Conservation (phyloP, 2,888 invertebrate species). For the Taenaris catops region DNA sequence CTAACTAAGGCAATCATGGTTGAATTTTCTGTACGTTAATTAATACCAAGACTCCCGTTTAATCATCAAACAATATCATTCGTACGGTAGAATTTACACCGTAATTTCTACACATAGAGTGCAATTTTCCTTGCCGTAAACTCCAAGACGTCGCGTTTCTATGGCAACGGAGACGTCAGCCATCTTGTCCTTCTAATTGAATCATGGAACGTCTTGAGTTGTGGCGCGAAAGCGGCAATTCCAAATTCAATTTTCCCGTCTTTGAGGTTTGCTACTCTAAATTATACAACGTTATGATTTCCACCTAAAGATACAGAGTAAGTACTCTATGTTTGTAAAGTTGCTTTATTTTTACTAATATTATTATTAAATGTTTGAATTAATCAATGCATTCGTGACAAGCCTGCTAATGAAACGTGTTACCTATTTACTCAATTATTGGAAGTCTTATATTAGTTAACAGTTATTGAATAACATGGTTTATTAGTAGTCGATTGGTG, state of each 20-base stretch:
- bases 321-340: conserved; percentile 1
- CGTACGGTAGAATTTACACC: conserved; percentile 22
- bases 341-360: too few relatives aligned
- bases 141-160: conserved; percentile 48
- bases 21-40: too few relatives aligned
- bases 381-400: too few relatives aligned
- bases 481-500: too few relatives aligned
- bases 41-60: conserved; percentile 9
- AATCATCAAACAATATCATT: conserved; percentile 15
- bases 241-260: conserved; percentile 52
- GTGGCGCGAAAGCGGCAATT: conserved; percentile 57
- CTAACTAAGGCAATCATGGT: too few relatives aligned
- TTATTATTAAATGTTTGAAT: too few relatives aligned
- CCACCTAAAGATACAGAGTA: background rate
- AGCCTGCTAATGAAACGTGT: too few relatives aligned
- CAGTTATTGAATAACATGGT: too few relatives aligned
- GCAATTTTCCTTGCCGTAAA: conserved; percentile 26
- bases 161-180: conserved; percentile 57
- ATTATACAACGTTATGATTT: conserved; percentile 28
- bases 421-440: too few relatives aligned
- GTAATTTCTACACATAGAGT: conserved; percentile 28
- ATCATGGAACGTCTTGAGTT: conserved; percentile 66
- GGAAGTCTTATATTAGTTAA: too few relatives aligned
- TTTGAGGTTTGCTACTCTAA: conserved; percentile 52
- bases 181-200: conserved; percentile 58